Evolutionary conservation across 2,797 vertebrate species (phyloP).

Genomic region (Pantherophis alleghaniensis): DNA sequence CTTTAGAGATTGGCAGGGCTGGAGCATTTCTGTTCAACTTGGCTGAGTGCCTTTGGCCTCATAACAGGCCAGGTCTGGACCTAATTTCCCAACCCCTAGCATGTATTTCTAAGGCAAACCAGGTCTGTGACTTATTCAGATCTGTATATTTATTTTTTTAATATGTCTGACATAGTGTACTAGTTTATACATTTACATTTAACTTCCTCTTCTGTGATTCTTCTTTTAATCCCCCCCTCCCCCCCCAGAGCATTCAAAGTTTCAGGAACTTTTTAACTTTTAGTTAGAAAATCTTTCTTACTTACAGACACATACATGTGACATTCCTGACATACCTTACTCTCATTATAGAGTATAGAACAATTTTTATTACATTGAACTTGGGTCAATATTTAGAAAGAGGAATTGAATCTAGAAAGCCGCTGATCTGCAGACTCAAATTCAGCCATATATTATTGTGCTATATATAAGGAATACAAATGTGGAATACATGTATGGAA

Average conservation of each 20-base stretch:
- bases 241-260: not conserved
- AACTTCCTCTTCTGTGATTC: not conserved
- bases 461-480: not conserved
- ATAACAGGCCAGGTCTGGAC: not conserved
- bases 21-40: not conserved
- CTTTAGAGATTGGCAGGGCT: not conserved
- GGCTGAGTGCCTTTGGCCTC: not conserved
- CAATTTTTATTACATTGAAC: not conserved
- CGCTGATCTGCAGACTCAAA: not conserved
- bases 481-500: not conserved
- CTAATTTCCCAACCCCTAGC: not conserved
- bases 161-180: not conserved
- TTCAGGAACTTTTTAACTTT: not conserved
- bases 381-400: not conserved
- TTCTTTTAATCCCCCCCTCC: not conserved
- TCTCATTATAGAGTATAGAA: not conserved
- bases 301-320: not conserved
- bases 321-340: not conserved
- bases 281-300: not conserved
- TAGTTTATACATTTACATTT: not conserved
- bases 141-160: not conserved
- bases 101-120: not conserved
- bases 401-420: not conserved
- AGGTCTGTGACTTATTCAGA: not conserved
- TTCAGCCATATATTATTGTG: not conserved